Base-by-base conservation (phyloP, 2,888 invertebrate species). In the Iselma pallidipennis region DNA sequence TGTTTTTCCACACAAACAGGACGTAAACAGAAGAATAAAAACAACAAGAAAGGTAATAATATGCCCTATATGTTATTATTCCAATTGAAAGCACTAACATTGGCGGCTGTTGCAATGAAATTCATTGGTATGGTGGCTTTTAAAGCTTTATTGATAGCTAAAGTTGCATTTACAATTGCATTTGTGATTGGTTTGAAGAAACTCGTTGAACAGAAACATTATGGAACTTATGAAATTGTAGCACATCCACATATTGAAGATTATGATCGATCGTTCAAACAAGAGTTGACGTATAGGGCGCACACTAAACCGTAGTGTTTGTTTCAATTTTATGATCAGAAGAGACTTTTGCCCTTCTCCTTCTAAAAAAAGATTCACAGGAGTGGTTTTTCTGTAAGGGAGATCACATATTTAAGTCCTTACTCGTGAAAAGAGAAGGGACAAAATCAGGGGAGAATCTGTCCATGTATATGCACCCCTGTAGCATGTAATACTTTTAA, bases 81-180 rank as follows among this genome's bases (percentile, higher is more conserved):
- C 77, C 91, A 92, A 77, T 82, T 94, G 79, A 94, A 94, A 84
- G 89, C 88, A 61, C 91, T 91, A 68, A 88, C 90, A 28, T 84
- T 94, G 66, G 88, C 92, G 72, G 93, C 93, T 28, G 82, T 94
- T 69, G 89, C 90, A 74, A 86, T 94, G 60, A 94, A 90, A 70
- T 86, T 84, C 71, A 87, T 94, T 74, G 93, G 92, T 57, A 85
- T 94, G 66, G 85, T 93, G 49, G 92, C 93, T 45, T 87, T 94
- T 85, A 94, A 94, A 85, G 94, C 94, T 65, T 85, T 94, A 70
- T 83, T 93, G 76, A 86, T 94, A 71, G 92, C 92, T 73, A 94
- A 94, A 85, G 88, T 94, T 65, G 93, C 94, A 3, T 85, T 94
- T 21, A 84, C 92, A 57, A 87, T 94, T 66, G 89, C 92, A 55